These are phyloP conservation scores for Haliaeetus leucogaster DNA, from an alignment of 2,113 vertebrate genomes.

Conservation along the genomic window DNA sequence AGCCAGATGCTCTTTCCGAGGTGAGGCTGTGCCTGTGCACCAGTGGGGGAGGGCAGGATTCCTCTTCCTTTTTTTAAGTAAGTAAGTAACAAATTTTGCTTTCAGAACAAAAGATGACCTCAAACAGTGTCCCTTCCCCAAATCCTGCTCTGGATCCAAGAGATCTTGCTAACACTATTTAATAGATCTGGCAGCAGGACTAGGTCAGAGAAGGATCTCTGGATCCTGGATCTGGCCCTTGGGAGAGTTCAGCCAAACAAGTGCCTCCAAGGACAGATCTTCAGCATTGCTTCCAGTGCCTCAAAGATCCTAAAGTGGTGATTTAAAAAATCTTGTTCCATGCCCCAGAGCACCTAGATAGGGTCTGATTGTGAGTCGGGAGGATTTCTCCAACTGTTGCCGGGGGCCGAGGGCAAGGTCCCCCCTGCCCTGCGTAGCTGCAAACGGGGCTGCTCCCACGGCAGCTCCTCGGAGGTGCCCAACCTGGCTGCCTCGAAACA, in stretches of 20 bases:
- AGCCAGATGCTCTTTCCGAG: conserved; percentile 50
- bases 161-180: not conserved
- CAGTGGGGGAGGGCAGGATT: conserved; percentile 15
- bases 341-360: rapidly evolving
- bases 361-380: rapidly evolving
- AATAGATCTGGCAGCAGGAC: not conserved
- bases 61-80: not conserved
- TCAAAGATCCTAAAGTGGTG: not conserved
- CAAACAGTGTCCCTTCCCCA: rapidly evolving
- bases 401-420: not conserved
- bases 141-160: not conserved
- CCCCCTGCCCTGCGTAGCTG: not conserved
- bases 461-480: not conserved
- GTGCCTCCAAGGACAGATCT: not conserved
- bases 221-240: not conserved
- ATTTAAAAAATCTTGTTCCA: not conserved
- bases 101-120: not conserved
- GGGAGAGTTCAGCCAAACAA: not conserved
- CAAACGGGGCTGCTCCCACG: not conserved
- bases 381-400: not conserved
- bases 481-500: not conserved
- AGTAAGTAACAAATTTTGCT: not conserved
- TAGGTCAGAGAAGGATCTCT: not conserved
- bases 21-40: not conserved
- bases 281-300: not conserved